Evolutionary conservation across 2,797 vertebrate species (phyloP).

Genomic region (Anableps anableps): DNA sequence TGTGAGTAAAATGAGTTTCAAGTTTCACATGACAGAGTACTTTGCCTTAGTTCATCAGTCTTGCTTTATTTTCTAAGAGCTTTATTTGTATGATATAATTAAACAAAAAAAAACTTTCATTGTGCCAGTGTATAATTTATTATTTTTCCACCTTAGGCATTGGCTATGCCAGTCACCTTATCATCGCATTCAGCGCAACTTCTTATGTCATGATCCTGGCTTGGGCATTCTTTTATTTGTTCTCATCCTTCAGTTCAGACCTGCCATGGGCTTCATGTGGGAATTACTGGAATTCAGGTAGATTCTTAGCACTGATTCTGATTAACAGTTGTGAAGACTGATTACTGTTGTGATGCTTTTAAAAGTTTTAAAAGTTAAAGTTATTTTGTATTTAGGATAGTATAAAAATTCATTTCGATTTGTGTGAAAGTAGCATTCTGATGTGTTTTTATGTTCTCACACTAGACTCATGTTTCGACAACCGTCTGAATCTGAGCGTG

Average conservation of each 20-base stretch:
- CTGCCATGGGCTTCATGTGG: constrained; percentile 71
- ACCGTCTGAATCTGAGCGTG: constrained; percentile 34
- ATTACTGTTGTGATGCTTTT: neutral
- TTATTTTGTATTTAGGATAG: neutral
- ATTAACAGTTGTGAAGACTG: no score
- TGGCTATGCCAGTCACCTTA: constrained; percentile 70
- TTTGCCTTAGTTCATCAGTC: no score
- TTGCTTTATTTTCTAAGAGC: neutral
- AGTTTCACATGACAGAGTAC: neutral
- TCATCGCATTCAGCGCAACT: constrained; percentile 65
- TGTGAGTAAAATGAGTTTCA: neutral
- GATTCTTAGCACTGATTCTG: no score
- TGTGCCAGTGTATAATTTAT: neutral
- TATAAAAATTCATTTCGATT: neutral
- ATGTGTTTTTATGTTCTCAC: constrained; percentile 13
- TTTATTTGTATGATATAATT: neutral
- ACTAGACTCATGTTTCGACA: constrained; percentile 60
- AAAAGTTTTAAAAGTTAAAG: neutral
- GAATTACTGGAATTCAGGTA: constrained; percentile 75
- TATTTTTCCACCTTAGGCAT: constrained; percentile 47
- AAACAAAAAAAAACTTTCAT: neutral
- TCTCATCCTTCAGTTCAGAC: constrained; percentile 63
- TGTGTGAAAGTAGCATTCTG: neutral
- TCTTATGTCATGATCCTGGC: constrained; percentile 68
- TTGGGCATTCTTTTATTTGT: constrained; percentile 74